Percentiles rank a stretch among this genome's conserved stretches.
These are phyloP conservation scores for Alsophila aescularia DNA, from an alignment of 2,888 invertebrate genomes.

Conservation along the genomic window DNA sequence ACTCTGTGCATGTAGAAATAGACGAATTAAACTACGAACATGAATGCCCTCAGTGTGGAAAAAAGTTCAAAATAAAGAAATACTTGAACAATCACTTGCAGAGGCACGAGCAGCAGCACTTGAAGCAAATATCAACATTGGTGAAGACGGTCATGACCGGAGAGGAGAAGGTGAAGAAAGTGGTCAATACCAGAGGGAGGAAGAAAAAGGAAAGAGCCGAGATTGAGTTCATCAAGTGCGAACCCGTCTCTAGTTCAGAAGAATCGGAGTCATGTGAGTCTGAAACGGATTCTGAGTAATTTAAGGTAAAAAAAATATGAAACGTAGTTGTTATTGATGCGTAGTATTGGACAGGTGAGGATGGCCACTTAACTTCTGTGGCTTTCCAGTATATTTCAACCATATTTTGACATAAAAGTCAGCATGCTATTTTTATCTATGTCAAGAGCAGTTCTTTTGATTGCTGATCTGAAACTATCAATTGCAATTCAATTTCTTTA, in stretches of 20 bases:
- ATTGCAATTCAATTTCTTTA: too few relatives aligned
- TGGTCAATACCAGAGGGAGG: constrained; percentile 47
- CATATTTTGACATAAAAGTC: too few relatives aligned
- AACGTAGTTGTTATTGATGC: too few relatives aligned
- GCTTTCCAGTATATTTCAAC: too few relatives aligned
- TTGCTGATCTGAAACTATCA: too few relatives aligned
- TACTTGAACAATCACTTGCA: constrained; percentile 74
- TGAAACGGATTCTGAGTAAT: constrained; percentile 43
- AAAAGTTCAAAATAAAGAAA: constrained; percentile 74
- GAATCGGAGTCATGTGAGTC: constrained; percentile 48
- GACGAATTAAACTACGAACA: constrained; percentile 71
- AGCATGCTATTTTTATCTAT: too few relatives aligned
- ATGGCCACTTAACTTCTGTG: too few relatives aligned
- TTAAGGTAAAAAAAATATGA: not conserved
- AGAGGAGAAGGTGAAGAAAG: constrained; percentile 47
- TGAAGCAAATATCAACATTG: constrained; percentile 74
- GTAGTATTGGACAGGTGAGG: too few relatives aligned
- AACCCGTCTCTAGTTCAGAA: constrained; percentile 69
- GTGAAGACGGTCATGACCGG: constrained; percentile 74
- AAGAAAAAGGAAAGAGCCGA: constrained; percentile 58
- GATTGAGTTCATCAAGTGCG: constrained; percentile 78
- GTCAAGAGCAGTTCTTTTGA: too few relatives aligned
- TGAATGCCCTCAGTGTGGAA: constrained; percentile 72
- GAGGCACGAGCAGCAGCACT: constrained; percentile 75
- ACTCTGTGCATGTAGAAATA: constrained; percentile 71